Evolutionary conservation across 2,888 invertebrate species (phyloP).

Genomic region (Terebella lapidaria): DNA sequence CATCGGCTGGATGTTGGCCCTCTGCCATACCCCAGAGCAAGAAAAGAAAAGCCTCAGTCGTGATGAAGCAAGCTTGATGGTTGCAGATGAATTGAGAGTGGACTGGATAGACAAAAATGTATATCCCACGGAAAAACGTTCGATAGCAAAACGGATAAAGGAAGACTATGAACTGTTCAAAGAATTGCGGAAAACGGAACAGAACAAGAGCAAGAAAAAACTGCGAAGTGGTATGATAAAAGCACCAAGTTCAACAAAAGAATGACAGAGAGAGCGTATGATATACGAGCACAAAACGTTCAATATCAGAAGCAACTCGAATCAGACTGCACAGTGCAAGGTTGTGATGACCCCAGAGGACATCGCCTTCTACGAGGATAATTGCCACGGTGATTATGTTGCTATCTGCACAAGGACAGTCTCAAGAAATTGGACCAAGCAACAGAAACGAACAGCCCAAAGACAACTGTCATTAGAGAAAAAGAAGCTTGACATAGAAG

Average conservation of each 20-base stretch:
- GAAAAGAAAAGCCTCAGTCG: neutral
- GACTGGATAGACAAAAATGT: neutral
- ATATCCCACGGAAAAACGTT: neutral
- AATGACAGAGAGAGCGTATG: neutral
- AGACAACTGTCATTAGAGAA: neutral
- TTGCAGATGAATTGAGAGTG: neutral
- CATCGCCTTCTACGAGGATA: neutral
- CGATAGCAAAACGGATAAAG: neutral
- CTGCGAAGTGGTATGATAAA: neutral
- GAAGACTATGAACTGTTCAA: neutral
- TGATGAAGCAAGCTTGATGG: neutral
- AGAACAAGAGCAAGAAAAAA: neutral
- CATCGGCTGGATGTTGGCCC: neutral
- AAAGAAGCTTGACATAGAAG: no score
- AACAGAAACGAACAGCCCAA: neutral
- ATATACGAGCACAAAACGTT: neutral
- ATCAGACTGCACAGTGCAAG: neutral
- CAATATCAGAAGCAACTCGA: neutral
- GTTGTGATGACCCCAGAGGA: neutral
- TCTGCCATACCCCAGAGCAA: neutral
- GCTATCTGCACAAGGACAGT: neutral
- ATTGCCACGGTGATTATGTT: neutral
- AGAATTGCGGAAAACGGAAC: neutral
- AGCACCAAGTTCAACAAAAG: neutral
- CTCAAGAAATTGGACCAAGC: neutral